Percentiles rank a stretch among this genome's conserved stretches.
Conservation (phyloP, 2,113 vertebrate genomes). For the human region GRCh38 chr9:128166001-128166500, state of each 20-base stretch:
- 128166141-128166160: slow-evolving; percentile 66
- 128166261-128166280: slow-evolving; percentile 53
- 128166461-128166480: not conserved
- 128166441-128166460: not conserved
- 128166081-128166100: slow-evolving; percentile 82
- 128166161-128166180: not conserved
- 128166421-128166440: not conserved
- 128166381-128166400: slow-evolving; percentile 80
- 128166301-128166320: slow-evolving; percentile 44
- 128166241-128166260: slow-evolving; percentile 49
- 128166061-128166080: slow-evolving; percentile 70
- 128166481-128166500: not conserved
- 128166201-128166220: slow-evolving; percentile 81
- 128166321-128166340: slow-evolving; percentile 65
- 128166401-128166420: slow-evolving; percentile 82
- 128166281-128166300: not conserved
- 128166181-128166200: slow-evolving; percentile 74
- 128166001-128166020: not conserved
- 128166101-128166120: slow-evolving; percentile 76
- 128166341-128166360: slow-evolving; percentile 59
- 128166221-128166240: slow-evolving; percentile 63
- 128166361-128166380: slow-evolving; percentile 63
- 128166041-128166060: slow-evolving; percentile 55
- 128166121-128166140: slow-evolving; percentile 74
- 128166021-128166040: not conserved